Percentiles rank a stretch among this genome's conserved stretches.
phyloP scores from a whole-genome alignment of 64 coral and sea anemone species.

The Anthopleura sola region DNA sequence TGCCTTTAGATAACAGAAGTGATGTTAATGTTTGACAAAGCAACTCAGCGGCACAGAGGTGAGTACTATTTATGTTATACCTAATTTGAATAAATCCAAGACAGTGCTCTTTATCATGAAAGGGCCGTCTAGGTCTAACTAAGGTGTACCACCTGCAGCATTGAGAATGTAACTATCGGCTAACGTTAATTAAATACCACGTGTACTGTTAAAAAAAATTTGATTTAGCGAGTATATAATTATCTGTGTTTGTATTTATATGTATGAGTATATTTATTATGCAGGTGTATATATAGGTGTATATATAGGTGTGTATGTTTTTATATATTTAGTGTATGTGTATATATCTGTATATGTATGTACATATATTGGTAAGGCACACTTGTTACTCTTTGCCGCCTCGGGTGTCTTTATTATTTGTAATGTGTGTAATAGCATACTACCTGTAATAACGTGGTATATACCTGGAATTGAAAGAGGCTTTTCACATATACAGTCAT shows the following conservation, averaged over 20 bases:
- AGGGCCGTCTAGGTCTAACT: background rate
- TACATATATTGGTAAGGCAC: no score
- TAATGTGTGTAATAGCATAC: no score
- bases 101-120: background rate
- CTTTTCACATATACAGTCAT: no score
- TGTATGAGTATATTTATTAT: background rate
- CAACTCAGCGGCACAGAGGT: conserved; percentile 81
- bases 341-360: no score
- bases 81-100: conserved; percentile 18
- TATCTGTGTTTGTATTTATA: background rate
- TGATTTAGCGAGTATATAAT: background rate
- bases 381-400: no score
- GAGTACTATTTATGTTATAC: background rate
- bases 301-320: no score
- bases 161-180: background rate
- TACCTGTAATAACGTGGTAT: no score
- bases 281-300: background rate
- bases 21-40: conserved; percentile 75
- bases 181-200: background rate
- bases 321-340: no score
- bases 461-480: no score
- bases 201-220: background rate
- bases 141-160: background rate
- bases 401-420: no score
- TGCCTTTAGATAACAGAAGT: conserved; percentile 56